Evolutionary conservation across 2,888 invertebrate genomes (phyloP).

Genomic region (Hydropsyche betteni): DNA sequence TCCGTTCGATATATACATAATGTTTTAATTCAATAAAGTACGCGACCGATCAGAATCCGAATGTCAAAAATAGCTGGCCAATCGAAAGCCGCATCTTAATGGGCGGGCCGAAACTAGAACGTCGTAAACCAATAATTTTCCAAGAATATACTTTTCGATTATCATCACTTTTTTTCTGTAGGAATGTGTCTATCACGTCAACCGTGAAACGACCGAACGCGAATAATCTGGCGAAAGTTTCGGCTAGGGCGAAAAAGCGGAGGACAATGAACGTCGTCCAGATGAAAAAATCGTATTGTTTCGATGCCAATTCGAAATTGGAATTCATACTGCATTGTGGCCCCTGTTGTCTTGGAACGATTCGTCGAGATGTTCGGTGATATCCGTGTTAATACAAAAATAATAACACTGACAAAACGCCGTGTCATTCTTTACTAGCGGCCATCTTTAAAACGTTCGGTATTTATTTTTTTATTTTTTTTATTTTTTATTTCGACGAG

Average conservation of each 20-base stretch:
- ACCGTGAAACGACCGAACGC: constrained; percentile 29
- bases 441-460: constrained; percentile 47
- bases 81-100: constrained; percentile 16
- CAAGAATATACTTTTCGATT: constrained; percentile 48
- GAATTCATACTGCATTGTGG: no score
- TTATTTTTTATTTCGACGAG: constrained; percentile 16
- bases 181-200: constrained; percentile 39
- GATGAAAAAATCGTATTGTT: no score
- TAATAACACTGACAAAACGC: constrained; percentile 43
- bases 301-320: no score
- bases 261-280: no score
- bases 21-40: no score
- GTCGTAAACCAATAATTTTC: constrained; percentile 50
- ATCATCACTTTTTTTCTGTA: constrained; percentile 43
- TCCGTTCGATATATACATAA: no score
- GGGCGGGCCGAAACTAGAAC: constrained; percentile 40
- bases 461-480: constrained; percentile 23
- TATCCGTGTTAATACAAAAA: constrained; percentile 38
- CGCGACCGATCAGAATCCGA: background rate
- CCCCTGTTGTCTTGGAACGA: background rate
- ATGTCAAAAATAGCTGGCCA: constrained; percentile 20
- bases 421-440: constrained; percentile 43
- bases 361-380: constrained; percentile 9
- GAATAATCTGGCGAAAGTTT: background rate
- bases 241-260: no score